Evolutionary conservation across 2,888 invertebrate species (phyloP).

Genomic region (Leistus spinibarbis): DNA sequence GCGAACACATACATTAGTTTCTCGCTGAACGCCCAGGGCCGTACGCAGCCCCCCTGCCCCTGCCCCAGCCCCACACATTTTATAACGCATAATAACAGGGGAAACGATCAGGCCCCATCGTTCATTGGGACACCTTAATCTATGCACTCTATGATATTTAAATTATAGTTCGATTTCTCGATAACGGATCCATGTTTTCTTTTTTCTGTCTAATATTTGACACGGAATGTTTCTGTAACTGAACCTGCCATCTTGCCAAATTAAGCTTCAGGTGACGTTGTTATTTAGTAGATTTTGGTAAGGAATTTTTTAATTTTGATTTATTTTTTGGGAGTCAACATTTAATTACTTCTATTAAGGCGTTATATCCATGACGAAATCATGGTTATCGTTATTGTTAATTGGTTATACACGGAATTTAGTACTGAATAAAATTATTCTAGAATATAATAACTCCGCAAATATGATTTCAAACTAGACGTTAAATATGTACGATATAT

Average conservation of each 20-base stretch:
- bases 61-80: background rate
- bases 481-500: no score
- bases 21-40: background rate
- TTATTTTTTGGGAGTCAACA: background rate
- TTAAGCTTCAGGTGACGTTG: background rate
- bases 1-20: background rate
- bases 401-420: no score
- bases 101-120: background rate
- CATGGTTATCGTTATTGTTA: no score
- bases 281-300: no score
- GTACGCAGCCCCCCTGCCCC: background rate
- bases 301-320: background rate
- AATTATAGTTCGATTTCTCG: background rate
- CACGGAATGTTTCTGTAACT: background rate
- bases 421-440: no score
- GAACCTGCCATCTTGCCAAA: background rate
- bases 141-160: background rate
- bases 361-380: background rate
- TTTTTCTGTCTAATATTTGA: background rate
- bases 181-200: background rate
- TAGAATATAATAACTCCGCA: no score
- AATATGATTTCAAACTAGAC: no score
- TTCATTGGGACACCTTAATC: constrained; percentile 3
- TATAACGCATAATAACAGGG: background rate
- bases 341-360: background rate